These are phyloP conservation scores for Aythya fuligula DNA, from an alignment of 2,797 vertebrate species.

Conservation along the genomic window DNA sequence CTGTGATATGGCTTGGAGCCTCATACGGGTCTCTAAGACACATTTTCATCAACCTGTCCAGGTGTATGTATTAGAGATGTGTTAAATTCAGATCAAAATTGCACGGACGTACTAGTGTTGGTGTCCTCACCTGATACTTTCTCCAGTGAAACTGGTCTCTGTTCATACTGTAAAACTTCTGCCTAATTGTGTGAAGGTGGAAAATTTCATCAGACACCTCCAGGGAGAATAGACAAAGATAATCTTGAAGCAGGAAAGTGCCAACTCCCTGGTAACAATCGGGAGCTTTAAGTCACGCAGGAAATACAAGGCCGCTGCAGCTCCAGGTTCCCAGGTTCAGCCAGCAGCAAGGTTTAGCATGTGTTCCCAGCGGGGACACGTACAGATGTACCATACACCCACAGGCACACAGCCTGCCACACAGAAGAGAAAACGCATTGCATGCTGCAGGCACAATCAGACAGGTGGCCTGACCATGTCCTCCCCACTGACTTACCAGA, in stretches of 20 bases:
- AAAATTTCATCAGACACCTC: background rate
- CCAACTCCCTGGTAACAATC: background rate
- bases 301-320: background rate
- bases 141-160: background rate
- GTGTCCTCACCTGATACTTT: background rate
- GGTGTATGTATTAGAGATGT: background rate
- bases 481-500: background rate
- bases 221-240: background rate
- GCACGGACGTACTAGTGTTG: rapidly evolving
- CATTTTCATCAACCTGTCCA: background rate
- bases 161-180: background rate
- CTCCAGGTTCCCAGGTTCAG: background rate
- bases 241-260: background rate
- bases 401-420: background rate
- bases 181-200: background rate
- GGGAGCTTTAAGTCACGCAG: background rate
- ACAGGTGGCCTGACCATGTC: background rate
- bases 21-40: background rate
- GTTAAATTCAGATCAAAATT: background rate
- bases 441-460: background rate
- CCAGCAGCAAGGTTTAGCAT: background rate
- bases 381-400: background rate
- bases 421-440: background rate
- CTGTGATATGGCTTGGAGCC: background rate
- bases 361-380: background rate